Base-by-base conservation (phyloP, 2,888 invertebrate species). In the Ethmia dodecea region DNA sequence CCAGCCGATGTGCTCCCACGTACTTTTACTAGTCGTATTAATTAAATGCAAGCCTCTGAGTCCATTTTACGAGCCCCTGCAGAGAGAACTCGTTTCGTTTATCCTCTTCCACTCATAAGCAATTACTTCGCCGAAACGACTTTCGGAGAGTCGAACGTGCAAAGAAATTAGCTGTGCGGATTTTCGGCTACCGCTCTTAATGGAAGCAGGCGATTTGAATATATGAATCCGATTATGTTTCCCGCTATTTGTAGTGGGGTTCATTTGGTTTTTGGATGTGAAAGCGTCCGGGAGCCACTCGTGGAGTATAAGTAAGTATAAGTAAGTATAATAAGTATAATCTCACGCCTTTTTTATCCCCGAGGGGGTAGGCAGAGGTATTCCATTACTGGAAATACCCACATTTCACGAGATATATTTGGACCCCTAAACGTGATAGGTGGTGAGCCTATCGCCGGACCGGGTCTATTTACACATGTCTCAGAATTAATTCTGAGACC, bases 101-200 rank as follows among this genome's bases (percentile, higher is more conserved):
- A 81, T 81, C 78, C 81, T 71, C 73, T 75, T 72, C 73, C 71
- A 78, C 79, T 83, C 81, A 81, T 81, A 81, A 83, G 83, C 83
- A 80, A 83, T 81, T 83, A 83, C 75, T 81, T 76, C 71, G 63
- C 60, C 62, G 64, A 68, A 79, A 79, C 70, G 77, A 76, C 74
- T 77, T 77, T 73, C 61, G 55, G 64, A 71, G 64, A 70, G 67
- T 61, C 60, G 62, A 68, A 71, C 72, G 72, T 67, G 72, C 59
- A 77, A 79, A 79, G 75, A 77, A 78, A 76, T 79, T 78, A 76
- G 77, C 67, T 63, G 57, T 60, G 58, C 58, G 68, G 69, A 70
- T 77, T 77, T 75, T 60, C 63, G 69, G 63, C 63, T 61, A 64
- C 60, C 62, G 65, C 52, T 66, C 11, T 72, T 66, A 71, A 69